A percentile compares a stretch with the other conserved stretches of the same genome.
Evolutionary conservation across 1,140 invertebrate genomes (phyloP).

Genomic region (Glomeris maerens): DNA sequence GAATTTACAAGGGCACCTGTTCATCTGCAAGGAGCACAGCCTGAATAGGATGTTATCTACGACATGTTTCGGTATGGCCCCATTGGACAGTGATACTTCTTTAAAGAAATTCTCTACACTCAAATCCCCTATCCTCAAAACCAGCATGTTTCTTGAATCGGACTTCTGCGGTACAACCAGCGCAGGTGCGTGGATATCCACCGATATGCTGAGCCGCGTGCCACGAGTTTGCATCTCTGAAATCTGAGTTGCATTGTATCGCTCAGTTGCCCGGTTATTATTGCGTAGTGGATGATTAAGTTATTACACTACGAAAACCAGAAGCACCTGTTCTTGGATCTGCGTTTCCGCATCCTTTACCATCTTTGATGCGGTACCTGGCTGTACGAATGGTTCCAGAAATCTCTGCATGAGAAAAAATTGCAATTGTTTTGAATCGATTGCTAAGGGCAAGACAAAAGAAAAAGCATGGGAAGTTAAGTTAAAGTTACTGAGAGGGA

Average conservation of each 20-base stretch:
- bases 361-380: constrained; percentile 29
- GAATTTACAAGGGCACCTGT: constrained; percentile 27
- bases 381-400: constrained; percentile 44
- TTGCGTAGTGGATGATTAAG: neutral
- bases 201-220: constrained; percentile 48
- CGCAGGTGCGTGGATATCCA: constrained; percentile 57
- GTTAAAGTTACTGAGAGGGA: constrained; percentile 11
- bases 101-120: constrained; percentile 67
- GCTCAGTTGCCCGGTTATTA: no score
- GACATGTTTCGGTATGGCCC: constrained; percentile 27
- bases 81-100: constrained; percentile 30
- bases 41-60: constrained; percentile 55
- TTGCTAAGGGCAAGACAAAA: neutral
- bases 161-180: constrained; percentile 63
- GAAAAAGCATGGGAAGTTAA: neutral
- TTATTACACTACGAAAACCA: neutral
- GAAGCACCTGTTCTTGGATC: constrained; percentile 16
- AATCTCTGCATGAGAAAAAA: constrained; percentile 40
- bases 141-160: constrained; percentile 59
- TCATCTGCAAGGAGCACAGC: constrained; percentile 49
- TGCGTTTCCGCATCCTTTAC: constrained; percentile 22
- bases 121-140: constrained; percentile 60
- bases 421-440: neutral
- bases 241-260: no score
- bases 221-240: constrained; percentile 42